Evolutionary conservation across 2,888 invertebrate species (phyloP).

Genomic region (Slavum lentiscoides): DNA sequence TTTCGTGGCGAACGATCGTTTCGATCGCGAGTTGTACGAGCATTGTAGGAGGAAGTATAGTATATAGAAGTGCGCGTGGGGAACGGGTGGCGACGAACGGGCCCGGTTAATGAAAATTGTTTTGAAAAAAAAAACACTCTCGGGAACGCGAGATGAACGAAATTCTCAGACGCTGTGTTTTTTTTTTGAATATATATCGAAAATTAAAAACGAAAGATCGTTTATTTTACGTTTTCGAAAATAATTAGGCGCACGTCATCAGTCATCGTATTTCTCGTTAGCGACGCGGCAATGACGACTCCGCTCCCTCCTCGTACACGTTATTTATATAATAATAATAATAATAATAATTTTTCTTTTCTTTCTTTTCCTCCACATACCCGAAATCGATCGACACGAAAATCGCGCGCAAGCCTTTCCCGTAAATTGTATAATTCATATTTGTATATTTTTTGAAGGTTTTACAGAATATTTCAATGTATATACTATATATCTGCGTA

Average conservation of each 20-base stretch:
- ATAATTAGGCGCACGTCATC: slow-evolving; percentile 15
- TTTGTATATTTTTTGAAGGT: too few species aligned
- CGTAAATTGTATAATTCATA: too few species aligned
- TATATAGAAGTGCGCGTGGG: too few species aligned
- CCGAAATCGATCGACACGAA: too few species aligned
- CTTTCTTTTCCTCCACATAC: too few species aligned
- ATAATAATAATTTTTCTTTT: not conserved
- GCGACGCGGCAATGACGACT: too few species aligned
- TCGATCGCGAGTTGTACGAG: not conserved
- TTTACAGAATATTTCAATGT: too few species aligned
- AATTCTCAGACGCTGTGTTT: not conserved
- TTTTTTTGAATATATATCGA: slow-evolving; percentile 50
- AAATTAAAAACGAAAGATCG: slow-evolving; percentile 32
- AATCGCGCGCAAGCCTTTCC: too few species aligned
- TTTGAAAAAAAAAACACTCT: not conserved
- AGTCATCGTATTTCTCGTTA: slow-evolving; percentile 16
- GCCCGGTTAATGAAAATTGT: slow-evolving; percentile 4
- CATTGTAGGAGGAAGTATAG: not conserved
- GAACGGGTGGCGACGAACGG: not conserved
- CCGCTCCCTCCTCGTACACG: not conserved
- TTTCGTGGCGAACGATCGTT: not conserved
- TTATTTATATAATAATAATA: not conserved
- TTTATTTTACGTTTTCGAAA: slow-evolving; percentile 12
- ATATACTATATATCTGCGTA: too few species aligned
- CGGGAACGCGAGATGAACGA: not conserved